Conservation (phyloP, 1,140 invertebrate genomes). For the Drosophila nasuta region DNA sequence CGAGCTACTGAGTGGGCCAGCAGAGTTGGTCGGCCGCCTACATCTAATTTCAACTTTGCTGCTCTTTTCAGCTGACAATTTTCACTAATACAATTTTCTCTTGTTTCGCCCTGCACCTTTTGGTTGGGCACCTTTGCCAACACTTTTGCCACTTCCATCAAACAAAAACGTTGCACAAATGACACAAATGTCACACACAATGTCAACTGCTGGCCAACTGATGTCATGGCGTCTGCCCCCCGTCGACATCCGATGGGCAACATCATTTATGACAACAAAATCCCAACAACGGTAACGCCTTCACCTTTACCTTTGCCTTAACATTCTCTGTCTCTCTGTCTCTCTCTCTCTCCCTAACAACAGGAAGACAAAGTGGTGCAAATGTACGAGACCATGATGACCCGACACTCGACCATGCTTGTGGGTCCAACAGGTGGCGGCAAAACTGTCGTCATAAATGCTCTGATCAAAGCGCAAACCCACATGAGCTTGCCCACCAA, state of each 20-base stretch:
- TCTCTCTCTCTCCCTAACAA: background rate
- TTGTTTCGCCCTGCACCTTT: slow-evolving; percentile 27
- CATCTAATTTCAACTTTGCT: slow-evolving; percentile 78
- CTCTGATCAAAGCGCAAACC: slow-evolving; percentile 92
- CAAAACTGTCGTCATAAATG: slow-evolving; percentile 94
- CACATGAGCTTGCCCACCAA: slow-evolving; percentile 91
- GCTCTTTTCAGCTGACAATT: slow-evolving; percentile 59
- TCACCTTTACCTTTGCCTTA: slow-evolving; percentile 18
- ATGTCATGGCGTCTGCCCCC: slow-evolving; percentile 47
- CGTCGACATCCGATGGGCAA: slow-evolving; percentile 31
- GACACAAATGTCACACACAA: slow-evolving; percentile 65
- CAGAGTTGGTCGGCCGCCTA: slow-evolving; percentile 15
- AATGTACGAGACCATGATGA: slow-evolving; percentile 97
- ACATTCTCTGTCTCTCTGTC: background rate
- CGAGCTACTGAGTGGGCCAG: background rate
- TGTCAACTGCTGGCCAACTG: slow-evolving; percentile 71
- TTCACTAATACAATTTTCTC: slow-evolving; percentile 76
- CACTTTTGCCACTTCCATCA: slow-evolving; percentile 73
- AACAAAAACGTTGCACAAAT: slow-evolving; percentile 77
- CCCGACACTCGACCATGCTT: slow-evolving; percentile 95
- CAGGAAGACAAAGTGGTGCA: slow-evolving; percentile 95
- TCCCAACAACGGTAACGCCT: slow-evolving; percentile 66
- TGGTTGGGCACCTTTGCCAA: slow-evolving; percentile 26
- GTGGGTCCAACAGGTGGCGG: slow-evolving; percentile 96
- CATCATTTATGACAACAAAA: slow-evolving; percentile 81